Conservation (phyloP, 2,797 vertebrate species). For the Argyrosomus regius region DNA sequence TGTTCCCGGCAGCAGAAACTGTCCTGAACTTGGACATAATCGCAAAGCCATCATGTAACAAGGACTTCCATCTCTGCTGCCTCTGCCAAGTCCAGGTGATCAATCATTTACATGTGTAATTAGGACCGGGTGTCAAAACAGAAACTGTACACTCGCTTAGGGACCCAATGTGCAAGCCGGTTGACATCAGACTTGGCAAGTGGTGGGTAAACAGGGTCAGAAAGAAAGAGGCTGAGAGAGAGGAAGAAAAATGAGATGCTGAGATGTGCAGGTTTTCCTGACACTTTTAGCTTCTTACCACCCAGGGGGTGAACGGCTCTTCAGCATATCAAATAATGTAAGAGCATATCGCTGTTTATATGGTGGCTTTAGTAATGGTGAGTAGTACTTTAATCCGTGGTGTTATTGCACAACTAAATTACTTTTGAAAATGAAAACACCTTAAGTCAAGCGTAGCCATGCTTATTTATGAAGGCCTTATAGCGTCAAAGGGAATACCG, state of each 20-base stretch:
- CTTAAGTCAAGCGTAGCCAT: background rate
- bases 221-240: slow-evolving; percentile 42
- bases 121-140: slow-evolving; percentile 88
- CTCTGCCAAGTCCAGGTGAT: slow-evolving; percentile 81
- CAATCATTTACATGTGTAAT: slow-evolving; percentile 90
- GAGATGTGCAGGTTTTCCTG: slow-evolving; percentile 63
- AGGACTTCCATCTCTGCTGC: slow-evolving; percentile 71
- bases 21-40: slow-evolving; percentile 70
- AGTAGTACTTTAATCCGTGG: slow-evolving; percentile 17
- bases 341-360: slow-evolving; percentile 41
- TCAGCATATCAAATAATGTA: slow-evolving; percentile 52
- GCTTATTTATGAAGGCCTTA: slow-evolving; percentile 27
- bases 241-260: slow-evolving; percentile 64
- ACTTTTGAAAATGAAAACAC: slow-evolving; percentile 22
- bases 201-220: slow-evolving; percentile 68
- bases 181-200: slow-evolving; percentile 85
- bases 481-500: background rate
- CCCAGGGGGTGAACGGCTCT: slow-evolving; percentile 65
- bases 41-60: slow-evolving; percentile 68
- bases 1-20: slow-evolving; percentile 59
- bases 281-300: slow-evolving; percentile 66
- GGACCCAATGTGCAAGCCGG: slow-evolving; percentile 67
- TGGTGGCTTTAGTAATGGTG: slow-evolving; percentile 15
- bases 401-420: slow-evolving; percentile 19
- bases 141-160: slow-evolving; percentile 83